Conservation (phyloP, 2,113 vertebrate species). For the Heterotis niloticus region DNA sequence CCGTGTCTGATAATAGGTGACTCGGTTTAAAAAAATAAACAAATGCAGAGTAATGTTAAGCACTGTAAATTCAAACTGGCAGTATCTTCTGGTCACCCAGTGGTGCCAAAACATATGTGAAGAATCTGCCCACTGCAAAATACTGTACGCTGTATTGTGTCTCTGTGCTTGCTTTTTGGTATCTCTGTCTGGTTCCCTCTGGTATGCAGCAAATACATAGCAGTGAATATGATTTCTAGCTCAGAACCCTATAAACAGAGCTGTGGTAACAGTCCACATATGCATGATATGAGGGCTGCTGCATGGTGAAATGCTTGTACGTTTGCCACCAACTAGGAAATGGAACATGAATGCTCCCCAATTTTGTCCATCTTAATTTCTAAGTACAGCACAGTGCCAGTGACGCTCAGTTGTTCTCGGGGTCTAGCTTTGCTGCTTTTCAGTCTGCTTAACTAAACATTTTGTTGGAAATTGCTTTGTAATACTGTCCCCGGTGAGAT, state of each 20-base stretch:
- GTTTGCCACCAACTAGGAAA: no score
- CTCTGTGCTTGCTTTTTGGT: not conserved
- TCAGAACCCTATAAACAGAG: slow-evolving; percentile 13
- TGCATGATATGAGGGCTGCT: no score
- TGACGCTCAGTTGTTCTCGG: not conserved
- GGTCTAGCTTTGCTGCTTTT: not conserved
- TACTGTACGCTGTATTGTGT: not conserved
- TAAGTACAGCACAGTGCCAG: no score
- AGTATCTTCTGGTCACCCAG: not conserved
- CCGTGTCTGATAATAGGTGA: no score
- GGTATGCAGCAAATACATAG: not conserved
- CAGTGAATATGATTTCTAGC: not conserved
- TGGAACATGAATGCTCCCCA: no score
- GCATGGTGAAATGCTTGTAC: no score
- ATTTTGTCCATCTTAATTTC: no score
- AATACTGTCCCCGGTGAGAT: not conserved
- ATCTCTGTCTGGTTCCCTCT: slow-evolving; percentile 21
- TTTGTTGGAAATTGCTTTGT: not conserved
- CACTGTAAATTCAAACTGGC: not conserved
- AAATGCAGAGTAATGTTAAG: no score
- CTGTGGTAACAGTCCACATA: not conserved
- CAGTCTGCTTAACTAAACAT: not conserved
- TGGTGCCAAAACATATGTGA: not conserved
- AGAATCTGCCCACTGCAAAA: not conserved
- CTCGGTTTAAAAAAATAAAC: no score